phyloP scores from a whole-genome alignment of 2,888 invertebrate species.

The Nomada fabriciana region DNA sequence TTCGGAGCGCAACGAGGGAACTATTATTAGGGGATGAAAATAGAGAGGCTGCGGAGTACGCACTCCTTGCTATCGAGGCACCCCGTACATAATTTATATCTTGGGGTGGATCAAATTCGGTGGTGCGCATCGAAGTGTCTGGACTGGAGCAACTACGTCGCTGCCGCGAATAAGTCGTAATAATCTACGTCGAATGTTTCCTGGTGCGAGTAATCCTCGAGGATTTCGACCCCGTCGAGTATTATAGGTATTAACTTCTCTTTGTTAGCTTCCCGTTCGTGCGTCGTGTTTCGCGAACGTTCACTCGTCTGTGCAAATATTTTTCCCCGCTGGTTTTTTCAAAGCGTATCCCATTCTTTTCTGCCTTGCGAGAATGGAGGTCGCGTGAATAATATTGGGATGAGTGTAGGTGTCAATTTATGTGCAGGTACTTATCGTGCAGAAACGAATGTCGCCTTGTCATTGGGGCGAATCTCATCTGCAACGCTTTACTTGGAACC shows the following conservation, averaged over 20 bases:
- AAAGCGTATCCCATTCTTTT: neutral
- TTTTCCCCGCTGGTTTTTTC: neutral
- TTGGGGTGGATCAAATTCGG: constrained; percentile 61
- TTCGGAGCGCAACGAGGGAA: constrained; percentile 73
- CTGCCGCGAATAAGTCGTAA: constrained; percentile 38
- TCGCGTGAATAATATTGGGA: too few relatives aligned
- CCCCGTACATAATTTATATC: constrained; percentile 73
- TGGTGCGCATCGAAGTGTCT: constrained; percentile 63
- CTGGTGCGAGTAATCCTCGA: constrained; percentile 32
- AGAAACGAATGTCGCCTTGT: too few relatives aligned
- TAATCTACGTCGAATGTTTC: constrained; percentile 44
- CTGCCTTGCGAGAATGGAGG: neutral
- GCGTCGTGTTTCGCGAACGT: neutral
- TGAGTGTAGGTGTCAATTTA: neutral
- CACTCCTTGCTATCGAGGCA: constrained; percentile 68
- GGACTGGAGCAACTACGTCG: constrained; percentile 14
- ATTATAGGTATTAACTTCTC: constrained; percentile 43
- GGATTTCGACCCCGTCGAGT: constrained; percentile 41
- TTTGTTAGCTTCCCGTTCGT: constrained; percentile 9
- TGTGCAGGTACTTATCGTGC: neutral
- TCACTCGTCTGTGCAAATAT: neutral
- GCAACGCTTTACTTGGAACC: too few relatives aligned
- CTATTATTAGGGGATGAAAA: constrained; percentile 73
- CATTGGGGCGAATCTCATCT: too few relatives aligned
- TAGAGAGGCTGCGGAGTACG: constrained; percentile 49